A percentile compares a stretch with the other conserved stretches of the same genome.
Conservation (phyloP, 2,888 invertebrate genomes). For the Lumbricus terrestris region DNA sequence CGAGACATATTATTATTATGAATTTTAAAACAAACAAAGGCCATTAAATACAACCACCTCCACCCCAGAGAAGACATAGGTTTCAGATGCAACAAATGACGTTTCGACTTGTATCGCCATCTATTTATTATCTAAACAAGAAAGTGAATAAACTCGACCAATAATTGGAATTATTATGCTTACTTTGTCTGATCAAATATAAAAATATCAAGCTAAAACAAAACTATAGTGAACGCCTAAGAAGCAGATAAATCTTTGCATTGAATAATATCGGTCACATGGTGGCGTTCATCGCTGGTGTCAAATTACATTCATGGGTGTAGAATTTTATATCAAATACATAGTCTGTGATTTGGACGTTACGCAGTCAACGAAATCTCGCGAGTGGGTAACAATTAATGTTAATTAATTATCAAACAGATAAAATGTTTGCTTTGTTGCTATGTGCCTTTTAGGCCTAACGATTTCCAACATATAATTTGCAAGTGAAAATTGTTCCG, state of each 20-base stretch:
- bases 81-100: not conserved
- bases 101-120: not conserved
- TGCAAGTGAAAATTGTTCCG: not conserved
- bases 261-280: not conserved
- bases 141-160: not conserved
- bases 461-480: not conserved
- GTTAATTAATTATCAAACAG: not conserved
- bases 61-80: not conserved
- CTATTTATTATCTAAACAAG: not conserved
- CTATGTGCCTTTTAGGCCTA: not conserved
- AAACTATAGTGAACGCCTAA: not conserved
- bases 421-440: not conserved
- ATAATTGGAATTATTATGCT: no score
- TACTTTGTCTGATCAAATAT: not conserved
- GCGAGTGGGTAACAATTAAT: not conserved
- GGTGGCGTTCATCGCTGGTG: not conserved
- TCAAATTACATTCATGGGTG: not conserved
- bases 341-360: not conserved
- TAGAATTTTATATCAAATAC: not conserved
- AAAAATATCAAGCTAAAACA: not conserved
- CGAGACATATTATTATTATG: not conserved
- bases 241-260: not conserved
- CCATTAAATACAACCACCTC: not conserved
- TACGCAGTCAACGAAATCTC: not conserved
- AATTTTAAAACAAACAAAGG: conserved; percentile 14